phyloP scores from a whole-genome alignment of 2,113 vertebrate species.

The Toxotes jaculatrix region DNA sequence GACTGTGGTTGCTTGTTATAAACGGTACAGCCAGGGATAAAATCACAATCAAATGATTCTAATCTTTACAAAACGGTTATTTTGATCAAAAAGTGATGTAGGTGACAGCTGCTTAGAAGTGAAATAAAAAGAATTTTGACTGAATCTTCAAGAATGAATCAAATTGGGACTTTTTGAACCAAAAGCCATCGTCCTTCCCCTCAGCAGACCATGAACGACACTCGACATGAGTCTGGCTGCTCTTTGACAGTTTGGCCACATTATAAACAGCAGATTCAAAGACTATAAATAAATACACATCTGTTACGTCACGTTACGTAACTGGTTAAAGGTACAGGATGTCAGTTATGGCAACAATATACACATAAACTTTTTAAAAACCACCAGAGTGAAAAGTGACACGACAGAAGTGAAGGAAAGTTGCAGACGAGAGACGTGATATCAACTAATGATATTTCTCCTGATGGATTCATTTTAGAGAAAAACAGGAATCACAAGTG shows the following conservation, averaged over 20 bases:
- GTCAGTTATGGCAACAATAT: constrained; percentile 33
- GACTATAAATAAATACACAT: constrained; percentile 43
- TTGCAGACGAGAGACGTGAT: background rate
- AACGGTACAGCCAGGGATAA: no score
- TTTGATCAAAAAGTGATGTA: no score
- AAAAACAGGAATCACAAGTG: no score
- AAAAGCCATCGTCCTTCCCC: no score
- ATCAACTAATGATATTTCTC: background rate
- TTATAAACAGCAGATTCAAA: constrained; percentile 40
- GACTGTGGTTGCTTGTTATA: background rate
- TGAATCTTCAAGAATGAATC: no score
- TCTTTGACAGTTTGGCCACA: constrained; percentile 30
- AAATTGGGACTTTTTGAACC: no score
- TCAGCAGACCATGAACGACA: no score
- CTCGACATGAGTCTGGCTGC: background rate
- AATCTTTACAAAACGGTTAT: no score
- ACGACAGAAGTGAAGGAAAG: background rate
- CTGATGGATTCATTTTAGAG: no score
- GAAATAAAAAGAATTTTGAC: no score
- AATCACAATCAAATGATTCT: no score
- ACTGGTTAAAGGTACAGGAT: constrained; percentile 11
- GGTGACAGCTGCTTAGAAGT: no score
- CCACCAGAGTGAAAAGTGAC: background rate
- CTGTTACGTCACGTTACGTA: constrained; percentile 18
- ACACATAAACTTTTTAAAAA: constrained; percentile 25